These are phyloP conservation scores for Balaeniceps rex DNA, from an alignment of 2,113 vertebrate genomes.

Conservation along the genomic window DNA sequence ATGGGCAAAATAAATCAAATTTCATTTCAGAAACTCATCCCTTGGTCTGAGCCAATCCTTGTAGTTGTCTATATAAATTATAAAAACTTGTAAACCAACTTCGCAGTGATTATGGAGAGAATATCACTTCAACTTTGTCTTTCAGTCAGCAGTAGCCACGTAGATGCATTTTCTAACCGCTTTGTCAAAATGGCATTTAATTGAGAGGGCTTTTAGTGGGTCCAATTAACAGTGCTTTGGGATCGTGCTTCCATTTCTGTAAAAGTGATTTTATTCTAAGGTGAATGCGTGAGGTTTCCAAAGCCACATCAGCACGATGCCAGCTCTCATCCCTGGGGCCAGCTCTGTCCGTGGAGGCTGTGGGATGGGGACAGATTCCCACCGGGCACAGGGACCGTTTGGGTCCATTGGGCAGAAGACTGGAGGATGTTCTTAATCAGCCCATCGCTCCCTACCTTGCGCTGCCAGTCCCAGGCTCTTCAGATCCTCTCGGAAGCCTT, in stretches of 20 bases:
- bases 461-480: neutral
- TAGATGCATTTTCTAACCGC: neutral
- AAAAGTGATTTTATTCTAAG: neutral
- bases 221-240: neutral
- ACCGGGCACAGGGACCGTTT: no score
- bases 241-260: neutral
- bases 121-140: neutral
- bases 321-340: neutral
- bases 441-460: neutral
- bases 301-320: neutral
- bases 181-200: neutral
- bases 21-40: neutral
- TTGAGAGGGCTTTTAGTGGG: conserved; percentile 40
- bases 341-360: neutral
- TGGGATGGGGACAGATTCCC: neutral
- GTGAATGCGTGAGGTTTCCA: neutral
- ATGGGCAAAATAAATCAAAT: neutral
- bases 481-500: neutral
- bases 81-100: neutral
- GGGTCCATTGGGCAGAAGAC: neutral
- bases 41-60: neutral
- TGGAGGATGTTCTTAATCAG: neutral
- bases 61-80: neutral
- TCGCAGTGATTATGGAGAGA: neutral
- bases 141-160: neutral